These are phyloP conservation scores for Drosophila mercatorum DNA, from an alignment of 2,888 invertebrate genomes.

Conservation along the genomic window DNA sequence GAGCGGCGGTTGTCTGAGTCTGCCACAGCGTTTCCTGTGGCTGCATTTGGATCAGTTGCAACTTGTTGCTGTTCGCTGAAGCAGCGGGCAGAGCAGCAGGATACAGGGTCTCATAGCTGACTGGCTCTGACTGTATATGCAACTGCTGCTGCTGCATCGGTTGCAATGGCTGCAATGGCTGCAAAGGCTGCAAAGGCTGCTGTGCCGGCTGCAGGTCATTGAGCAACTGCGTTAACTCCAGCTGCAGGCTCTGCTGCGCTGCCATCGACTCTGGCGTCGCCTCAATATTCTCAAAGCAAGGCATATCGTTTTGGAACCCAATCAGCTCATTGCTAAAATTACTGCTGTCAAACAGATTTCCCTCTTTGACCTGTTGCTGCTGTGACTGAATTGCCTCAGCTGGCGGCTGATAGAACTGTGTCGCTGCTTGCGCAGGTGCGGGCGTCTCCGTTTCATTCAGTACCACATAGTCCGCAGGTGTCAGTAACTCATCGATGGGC, in stretches of 20 bases:
- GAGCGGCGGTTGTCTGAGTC: constrained; percentile 24
- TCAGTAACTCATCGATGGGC: constrained; percentile 77
- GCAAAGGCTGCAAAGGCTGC: constrained; percentile 15
- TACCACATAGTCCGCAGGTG: constrained; percentile 78
- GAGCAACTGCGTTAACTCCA: constrained; percentile 70
- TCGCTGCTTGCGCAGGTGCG: constrained; percentile 46
- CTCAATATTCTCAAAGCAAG: constrained; percentile 81
- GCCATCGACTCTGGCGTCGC: constrained; percentile 36
- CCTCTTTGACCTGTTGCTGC: constrained; percentile 16
- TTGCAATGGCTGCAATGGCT: constrained; percentile 24
- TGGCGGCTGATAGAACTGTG: constrained; percentile 41
- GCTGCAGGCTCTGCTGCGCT: constrained; percentile 55
- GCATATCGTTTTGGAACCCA: constrained; percentile 82
- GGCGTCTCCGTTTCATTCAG: constrained; percentile 59
- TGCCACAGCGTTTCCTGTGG: constrained; percentile 44
- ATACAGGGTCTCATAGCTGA: constrained; percentile 36
- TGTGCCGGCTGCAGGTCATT: constrained; percentile 65
- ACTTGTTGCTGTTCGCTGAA: constrained; percentile 22
- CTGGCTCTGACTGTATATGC: constrained; percentile 35
- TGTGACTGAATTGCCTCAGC: constrained; percentile 9
- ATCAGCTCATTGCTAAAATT: constrained; percentile 79
- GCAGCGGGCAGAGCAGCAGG: constrained; percentile 14
- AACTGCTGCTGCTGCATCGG: constrained; percentile 29
- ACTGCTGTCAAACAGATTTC: constrained; percentile 58
- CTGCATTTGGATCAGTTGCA: constrained; percentile 45